These are phyloP conservation scores for Globodera rostochiensis DNA, from an alignment of 1,140 invertebrate genomes.

Conservation along the genomic window DNA sequence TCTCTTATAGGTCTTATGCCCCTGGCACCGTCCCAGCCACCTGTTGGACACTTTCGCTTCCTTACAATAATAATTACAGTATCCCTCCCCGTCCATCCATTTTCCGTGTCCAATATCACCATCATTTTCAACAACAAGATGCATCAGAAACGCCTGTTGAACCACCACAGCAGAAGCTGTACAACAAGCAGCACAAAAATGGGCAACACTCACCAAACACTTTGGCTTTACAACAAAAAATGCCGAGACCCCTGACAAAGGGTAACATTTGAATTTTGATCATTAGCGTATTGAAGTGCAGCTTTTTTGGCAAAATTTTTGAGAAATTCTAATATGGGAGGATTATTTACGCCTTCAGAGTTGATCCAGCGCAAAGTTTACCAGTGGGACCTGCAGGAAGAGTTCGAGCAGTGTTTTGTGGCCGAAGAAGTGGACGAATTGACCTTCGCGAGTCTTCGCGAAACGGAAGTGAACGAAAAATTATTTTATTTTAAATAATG, in stretches of 20 bases:
- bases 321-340: no score
- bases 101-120: background rate
- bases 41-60: background rate
- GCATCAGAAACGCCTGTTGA: background rate
- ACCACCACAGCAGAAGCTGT: background rate
- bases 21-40: no score
- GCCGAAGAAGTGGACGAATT: constrained; percentile 32
- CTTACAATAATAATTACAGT: background rate
- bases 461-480: background rate
- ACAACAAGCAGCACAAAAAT: constrained; percentile 1
- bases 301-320: no score
- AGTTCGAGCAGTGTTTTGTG: constrained; percentile 26
- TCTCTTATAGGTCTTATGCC: no score
- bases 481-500: background rate
- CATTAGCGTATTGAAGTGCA: background rate
- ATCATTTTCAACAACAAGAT: background rate
- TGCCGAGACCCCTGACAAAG: constrained; percentile 14
- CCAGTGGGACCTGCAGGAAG: constrained; percentile 17
- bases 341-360: background rate
- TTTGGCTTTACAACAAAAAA: background rate
- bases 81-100: background rate
- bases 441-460: constrained; percentile 21
- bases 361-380: constrained; percentile 14
- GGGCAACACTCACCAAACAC: background rate
- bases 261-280: background rate